Evolutionary conservation across 2,888 invertebrate species (phyloP).

Genomic region (Autographa pulchrina): DNA sequence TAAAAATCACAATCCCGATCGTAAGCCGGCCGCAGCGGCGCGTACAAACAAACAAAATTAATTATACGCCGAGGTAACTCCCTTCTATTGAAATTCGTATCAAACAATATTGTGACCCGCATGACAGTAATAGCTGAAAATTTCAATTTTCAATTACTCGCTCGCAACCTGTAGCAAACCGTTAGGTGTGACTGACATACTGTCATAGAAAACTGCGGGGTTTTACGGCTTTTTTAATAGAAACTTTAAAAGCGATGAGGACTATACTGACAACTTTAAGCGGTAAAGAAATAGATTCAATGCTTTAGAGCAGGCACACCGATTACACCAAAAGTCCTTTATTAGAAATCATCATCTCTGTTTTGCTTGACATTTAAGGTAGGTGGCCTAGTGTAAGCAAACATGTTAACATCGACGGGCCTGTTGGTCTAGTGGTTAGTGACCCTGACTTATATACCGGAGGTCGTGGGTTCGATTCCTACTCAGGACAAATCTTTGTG

Average conservation of each 20-base stretch:
- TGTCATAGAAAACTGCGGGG: conserved; percentile 17
- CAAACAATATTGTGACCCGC: conserved; percentile 58
- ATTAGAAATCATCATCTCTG: no score
- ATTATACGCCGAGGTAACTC: conserved; percentile 67
- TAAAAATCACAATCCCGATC: conserved; percentile 71
- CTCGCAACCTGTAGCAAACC: conserved; percentile 21
- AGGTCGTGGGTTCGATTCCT: no score
- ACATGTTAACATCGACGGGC: no score
- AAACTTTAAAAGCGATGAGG: not conserved
- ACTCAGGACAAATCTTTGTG: no score
- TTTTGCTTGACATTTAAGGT: no score
- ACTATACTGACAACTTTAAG: no score
- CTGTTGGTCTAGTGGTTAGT: no score
- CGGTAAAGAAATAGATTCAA: no score
- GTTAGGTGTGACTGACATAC: not conserved
- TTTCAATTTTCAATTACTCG: conserved; percentile 52
- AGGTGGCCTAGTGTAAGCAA: no score
- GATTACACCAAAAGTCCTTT: no score
- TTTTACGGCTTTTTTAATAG: not conserved
- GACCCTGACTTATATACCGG: no score
- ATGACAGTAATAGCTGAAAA: conserved; percentile 52
- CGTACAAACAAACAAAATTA: conserved; percentile 77
- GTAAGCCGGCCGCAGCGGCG: conserved; percentile 63
- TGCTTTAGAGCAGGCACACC: no score
- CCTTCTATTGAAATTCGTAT: conserved; percentile 63